Percentiles rank a stretch among this genome's conserved stretches.
Evolutionary conservation across 2,113 vertebrate species (phyloP).

Genomic region (Thryonomys swinderianus): DNA sequence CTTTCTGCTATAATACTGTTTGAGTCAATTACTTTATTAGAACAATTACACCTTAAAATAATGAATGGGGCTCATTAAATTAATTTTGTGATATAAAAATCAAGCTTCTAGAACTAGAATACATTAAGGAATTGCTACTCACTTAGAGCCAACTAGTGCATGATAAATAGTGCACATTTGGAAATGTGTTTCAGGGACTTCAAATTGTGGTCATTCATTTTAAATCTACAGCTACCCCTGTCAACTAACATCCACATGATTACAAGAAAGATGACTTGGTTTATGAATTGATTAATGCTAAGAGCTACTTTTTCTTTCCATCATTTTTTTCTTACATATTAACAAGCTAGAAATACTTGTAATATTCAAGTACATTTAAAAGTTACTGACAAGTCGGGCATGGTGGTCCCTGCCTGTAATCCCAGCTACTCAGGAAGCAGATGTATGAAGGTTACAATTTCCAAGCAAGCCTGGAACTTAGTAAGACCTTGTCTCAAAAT

Average conservation of each 20-base stretch:
- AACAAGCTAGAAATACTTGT: slow-evolving; percentile 20
- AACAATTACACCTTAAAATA: slow-evolving; percentile 30
- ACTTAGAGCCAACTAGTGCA: background rate
- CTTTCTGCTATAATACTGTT: background rate
- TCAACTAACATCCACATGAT: background rate
- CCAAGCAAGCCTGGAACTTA: background rate
- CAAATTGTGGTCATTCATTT: background rate
- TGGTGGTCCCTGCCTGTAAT: background rate
- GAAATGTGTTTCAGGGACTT: slow-evolving; percentile 14
- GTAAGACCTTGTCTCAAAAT: background rate
- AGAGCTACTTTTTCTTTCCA: background rate
- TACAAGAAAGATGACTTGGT: background rate
- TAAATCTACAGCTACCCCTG: background rate
- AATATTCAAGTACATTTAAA: slow-evolving; percentile 52
- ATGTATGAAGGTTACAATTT: background rate
- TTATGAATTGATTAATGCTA: slow-evolving; percentile 2
- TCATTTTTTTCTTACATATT: background rate
- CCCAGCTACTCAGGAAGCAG: background rate
- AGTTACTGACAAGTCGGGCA: background rate
- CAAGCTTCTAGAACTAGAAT: slow-evolving; percentile 30
- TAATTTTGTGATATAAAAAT: slow-evolving; percentile 49
- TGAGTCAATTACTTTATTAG: slow-evolving; percentile 43
- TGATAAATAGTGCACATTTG: background rate
- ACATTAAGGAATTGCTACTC: background rate
- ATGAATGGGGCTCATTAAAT: background rate